Conservation (phyloP, 1,140 invertebrate genomes). For the Globodera rostochiensis region DNA sequence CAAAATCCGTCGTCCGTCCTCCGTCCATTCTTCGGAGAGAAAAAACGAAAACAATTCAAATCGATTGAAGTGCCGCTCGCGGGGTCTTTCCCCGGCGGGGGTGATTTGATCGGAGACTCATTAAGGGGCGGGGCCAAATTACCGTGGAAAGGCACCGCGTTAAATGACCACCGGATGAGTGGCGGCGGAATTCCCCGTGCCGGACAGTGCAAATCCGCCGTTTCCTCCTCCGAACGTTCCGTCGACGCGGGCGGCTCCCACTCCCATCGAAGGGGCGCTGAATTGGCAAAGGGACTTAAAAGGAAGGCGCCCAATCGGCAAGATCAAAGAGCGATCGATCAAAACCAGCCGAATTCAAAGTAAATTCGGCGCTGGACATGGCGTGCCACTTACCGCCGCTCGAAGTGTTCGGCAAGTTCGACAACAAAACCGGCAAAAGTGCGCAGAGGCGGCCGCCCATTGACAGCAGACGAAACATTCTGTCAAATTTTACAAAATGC, state of each 20-base stretch:
- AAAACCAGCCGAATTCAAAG: background rate
- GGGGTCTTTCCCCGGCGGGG: no score
- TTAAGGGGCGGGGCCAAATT: background rate
- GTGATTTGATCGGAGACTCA: no score
- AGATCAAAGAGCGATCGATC: background rate
- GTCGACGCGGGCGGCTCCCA: constrained; percentile 82
- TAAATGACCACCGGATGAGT: constrained; percentile 91
- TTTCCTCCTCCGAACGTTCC: constrained; percentile 87
- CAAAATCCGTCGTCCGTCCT: constrained; percentile 72
- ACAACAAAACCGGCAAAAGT: no score
- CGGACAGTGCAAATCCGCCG: constrained; percentile 81
- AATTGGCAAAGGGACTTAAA: background rate
- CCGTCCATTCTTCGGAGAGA: constrained; percentile 70
- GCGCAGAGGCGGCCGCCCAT: no score
- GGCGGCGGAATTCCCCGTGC: constrained; percentile 86
- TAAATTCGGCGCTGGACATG: background rate
- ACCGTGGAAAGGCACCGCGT: constrained; percentile 73
- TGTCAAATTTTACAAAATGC: no score
- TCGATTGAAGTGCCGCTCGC: no score
- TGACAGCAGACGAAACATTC: no score
- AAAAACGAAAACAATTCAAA: no score
- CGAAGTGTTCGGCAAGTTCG: background rate
- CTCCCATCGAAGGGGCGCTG: constrained; percentile 84
- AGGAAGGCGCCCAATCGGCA: background rate
- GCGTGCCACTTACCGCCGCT: background rate